Conservation (phyloP, 1,140 invertebrate genomes). For the Reticulitermes speratus region DNA sequence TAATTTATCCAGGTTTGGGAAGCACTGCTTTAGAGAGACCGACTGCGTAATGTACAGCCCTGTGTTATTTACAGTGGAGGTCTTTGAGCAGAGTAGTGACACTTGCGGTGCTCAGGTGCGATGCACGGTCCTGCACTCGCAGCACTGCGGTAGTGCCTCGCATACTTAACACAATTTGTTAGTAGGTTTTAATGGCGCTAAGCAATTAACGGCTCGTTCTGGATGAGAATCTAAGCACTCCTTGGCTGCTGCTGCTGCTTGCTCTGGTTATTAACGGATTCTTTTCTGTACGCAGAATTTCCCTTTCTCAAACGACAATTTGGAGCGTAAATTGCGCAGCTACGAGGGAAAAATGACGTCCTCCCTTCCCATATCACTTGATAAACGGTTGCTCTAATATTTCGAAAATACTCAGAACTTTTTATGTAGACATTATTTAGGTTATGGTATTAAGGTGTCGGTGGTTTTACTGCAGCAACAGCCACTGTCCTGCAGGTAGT, state of each 20-base stretch:
- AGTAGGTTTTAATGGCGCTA: background rate
- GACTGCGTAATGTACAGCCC: background rate
- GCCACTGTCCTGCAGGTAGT: too few relatives aligned
- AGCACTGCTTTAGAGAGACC: too few relatives aligned
- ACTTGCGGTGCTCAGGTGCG: background rate
- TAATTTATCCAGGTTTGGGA: too few relatives aligned
- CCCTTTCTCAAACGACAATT: background rate
- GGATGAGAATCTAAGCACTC: background rate
- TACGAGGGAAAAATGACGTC: background rate
- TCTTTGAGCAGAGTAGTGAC: background rate
- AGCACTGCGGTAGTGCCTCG: background rate
- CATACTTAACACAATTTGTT: slow-evolving; percentile 10
- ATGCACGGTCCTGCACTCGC: background rate
- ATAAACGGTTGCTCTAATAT: background rate
- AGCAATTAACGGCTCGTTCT: background rate
- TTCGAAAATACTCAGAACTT: background rate
- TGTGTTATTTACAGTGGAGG: background rate
- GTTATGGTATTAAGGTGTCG: background rate
- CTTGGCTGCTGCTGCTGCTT: background rate
- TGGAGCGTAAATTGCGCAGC: background rate
- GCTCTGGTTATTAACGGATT: background rate
- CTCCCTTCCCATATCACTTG: background rate
- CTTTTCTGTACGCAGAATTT: background rate
- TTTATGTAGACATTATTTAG: background rate
- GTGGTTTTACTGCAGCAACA: too few relatives aligned